These are phyloP conservation scores for Mesaphorura yosii DNA, from an alignment of 1,140 invertebrate genomes.

Conservation along the genomic window DNA sequence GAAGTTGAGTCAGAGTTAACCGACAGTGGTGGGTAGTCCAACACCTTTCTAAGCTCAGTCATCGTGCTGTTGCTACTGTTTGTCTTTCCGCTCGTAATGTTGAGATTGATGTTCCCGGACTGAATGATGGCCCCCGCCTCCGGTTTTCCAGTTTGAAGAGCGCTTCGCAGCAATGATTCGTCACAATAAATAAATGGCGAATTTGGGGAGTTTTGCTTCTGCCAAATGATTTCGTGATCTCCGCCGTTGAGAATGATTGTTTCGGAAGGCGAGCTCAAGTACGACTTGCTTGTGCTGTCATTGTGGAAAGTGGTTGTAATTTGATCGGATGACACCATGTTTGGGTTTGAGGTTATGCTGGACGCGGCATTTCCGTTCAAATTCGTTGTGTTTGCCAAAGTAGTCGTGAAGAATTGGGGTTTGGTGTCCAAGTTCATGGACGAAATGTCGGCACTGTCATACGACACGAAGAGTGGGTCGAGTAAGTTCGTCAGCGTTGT, in stretches of 20 bases:
- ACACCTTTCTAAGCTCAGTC: conserved; percentile 27
- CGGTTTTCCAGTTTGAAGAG: conserved; percentile 27
- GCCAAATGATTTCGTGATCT: neutral
- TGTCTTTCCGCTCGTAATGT: neutral
- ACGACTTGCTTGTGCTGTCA: conserved; percentile 4
- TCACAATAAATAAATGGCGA: conserved; percentile 13
- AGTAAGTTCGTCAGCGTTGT: conserved; percentile 28
- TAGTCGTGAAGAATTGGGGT: neutral
- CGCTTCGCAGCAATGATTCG: conserved; percentile 24
- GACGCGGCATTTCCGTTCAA: neutral
- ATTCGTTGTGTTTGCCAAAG: neutral
- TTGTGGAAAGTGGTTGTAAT: conserved; percentile 25
- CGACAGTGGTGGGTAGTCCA: conserved; percentile 26
- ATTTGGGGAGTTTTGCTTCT: neutral
- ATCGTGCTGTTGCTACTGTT: conserved; percentile 11
- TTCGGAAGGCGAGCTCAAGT: neutral
- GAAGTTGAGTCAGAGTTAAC: neutral
- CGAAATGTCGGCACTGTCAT: neutral
- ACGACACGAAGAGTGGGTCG: conserved; percentile 29
- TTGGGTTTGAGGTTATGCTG: neutral
- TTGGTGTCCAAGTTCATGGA: neutral
- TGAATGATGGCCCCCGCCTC: neutral
- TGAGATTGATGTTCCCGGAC: neutral
- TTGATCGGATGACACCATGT: conserved; percentile 23
- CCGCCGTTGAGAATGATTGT: neutral